phyloP scores from a whole-genome alignment of 2,113 vertebrate species.

The Marcusenius ussheri region DNA sequence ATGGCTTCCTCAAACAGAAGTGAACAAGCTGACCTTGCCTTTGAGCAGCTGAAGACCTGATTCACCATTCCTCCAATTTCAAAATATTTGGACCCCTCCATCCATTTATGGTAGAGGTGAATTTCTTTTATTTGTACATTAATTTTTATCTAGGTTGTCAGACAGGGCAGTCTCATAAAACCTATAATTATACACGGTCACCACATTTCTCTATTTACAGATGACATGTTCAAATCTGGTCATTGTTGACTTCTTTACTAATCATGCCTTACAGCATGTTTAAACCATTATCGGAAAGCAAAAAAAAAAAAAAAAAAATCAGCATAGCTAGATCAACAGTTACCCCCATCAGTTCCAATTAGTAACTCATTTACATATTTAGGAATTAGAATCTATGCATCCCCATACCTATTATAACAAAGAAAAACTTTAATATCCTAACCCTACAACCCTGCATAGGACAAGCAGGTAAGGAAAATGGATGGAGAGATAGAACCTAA shows the following conservation, averaged over 20 bases:
- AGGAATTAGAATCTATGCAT: background rate
- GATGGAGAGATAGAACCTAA: background rate
- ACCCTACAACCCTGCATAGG: background rate
- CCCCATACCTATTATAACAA: background rate
- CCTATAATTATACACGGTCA: background rate
- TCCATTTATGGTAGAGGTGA: background rate
- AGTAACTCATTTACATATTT: background rate
- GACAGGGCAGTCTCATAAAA: background rate
- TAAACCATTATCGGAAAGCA: background rate
- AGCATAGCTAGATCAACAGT: background rate
- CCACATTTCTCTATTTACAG: background rate
- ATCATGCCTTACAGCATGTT: background rate
- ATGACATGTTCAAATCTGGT: background rate
- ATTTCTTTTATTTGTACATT: background rate
- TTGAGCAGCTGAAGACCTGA: background rate
- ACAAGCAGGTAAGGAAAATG: background rate
- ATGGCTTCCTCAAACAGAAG: background rate
- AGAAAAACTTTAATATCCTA: background rate
- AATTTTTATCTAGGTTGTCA: background rate
- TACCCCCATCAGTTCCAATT: background rate
- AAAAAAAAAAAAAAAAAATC: background rate
- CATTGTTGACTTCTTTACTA: background rate
- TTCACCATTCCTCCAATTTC: background rate
- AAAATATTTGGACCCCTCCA: background rate
- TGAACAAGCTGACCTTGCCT: background rate